Base-by-base conservation (phyloP, 2,888 invertebrate genomes). In the Rhyacophila evoluta region DNA sequence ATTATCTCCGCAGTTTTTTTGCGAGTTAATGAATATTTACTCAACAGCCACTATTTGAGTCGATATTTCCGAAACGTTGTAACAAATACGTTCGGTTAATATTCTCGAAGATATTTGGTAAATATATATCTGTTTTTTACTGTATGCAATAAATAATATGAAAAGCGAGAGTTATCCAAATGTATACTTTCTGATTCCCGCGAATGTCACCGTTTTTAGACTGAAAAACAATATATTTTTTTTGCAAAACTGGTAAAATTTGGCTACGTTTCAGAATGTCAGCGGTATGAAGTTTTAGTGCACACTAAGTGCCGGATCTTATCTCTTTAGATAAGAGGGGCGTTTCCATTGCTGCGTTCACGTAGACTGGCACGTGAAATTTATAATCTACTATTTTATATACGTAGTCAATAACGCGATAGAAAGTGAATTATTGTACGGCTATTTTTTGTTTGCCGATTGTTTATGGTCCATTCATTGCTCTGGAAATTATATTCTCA, bases 201-300 rank as follows among this genome's bases (percentile, higher is more conserved):
- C n/a, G n/a, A n/a, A n/a, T n/a, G n/a, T n/a, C n/a, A n/a, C n/a
- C n/a, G n/a, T n/a, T n/a, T n/a, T n/a, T n/a, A n/a, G n/a, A 25
- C 15, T 19, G 11, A 38, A 38, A 38, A 38, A 3, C 38, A 55
- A 33, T 8, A 25, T 2, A 5, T 25, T 55, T 55, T 55, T 19
- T 55, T 55, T 25, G 55, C 15, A 55, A 55, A 55, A 55, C 55
- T 19, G 55, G 12, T 55, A 55, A 55, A 12, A 55, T 55, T 55
- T 55, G 55, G 55, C 55, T 2, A 0, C 12, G 19, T 10, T 55
- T 55, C 15, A 55, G 19, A 55, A 19, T 55, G 19, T 55, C 25
- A 8, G 15, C 19, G 55, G 55, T 19, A n/a, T n/a, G n/a, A n/a
- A n/a, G 19, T 8, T 41, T 33, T 6, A 4, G 2, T 33, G 2